A percentile compares a stretch with the other conserved stretches of the same genome.
phyloP scores from a whole-genome alignment of 2,888 invertebrate species.

The Vesta saturnalis region DNA sequence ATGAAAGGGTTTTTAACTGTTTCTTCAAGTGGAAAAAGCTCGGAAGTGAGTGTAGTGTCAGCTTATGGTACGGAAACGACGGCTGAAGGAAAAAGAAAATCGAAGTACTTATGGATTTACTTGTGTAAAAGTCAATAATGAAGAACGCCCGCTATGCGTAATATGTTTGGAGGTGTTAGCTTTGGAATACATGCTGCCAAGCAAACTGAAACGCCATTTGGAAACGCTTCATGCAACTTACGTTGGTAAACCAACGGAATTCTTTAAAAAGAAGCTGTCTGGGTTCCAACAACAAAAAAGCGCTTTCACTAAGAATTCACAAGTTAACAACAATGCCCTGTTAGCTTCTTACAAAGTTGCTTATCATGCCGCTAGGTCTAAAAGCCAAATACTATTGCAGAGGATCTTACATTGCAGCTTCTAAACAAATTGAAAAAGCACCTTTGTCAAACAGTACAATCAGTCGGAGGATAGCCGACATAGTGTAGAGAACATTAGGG shows the following conservation, averaged over 20 bases:
- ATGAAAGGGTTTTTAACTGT: background rate
- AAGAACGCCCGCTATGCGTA: background rate
- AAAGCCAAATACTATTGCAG: too few relatives aligned
- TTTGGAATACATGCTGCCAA: conserved; percentile 25
- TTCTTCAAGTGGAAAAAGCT: background rate
- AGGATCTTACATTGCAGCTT: too few relatives aligned
- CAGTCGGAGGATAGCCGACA: too few relatives aligned
- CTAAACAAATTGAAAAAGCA: too few relatives aligned
- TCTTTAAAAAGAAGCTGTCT: conserved; percentile 11
- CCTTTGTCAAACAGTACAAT: too few relatives aligned
- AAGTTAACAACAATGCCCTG: conserved; percentile 23
- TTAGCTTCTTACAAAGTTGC: conserved; percentile 38
- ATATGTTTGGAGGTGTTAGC: conserved; percentile 26
- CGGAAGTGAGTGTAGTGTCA: too few relatives aligned
- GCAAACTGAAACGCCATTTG: conserved; percentile 27
- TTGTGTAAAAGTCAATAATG: too few relatives aligned
- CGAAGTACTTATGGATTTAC: too few relatives aligned
- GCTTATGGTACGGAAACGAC: too few relatives aligned
- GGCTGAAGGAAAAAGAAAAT: too few relatives aligned
- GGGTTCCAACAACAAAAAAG: conserved; percentile 18
- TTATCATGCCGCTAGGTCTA: conserved; percentile 38
- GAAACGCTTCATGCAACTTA: conserved; percentile 15
- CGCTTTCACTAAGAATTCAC: background rate
- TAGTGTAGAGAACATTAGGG: conserved; percentile 38
- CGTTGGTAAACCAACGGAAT: conserved; percentile 21